phyloP scores from a whole-genome alignment of 2,888 invertebrate genomes.

The Cheilosia variabilis region DNA sequence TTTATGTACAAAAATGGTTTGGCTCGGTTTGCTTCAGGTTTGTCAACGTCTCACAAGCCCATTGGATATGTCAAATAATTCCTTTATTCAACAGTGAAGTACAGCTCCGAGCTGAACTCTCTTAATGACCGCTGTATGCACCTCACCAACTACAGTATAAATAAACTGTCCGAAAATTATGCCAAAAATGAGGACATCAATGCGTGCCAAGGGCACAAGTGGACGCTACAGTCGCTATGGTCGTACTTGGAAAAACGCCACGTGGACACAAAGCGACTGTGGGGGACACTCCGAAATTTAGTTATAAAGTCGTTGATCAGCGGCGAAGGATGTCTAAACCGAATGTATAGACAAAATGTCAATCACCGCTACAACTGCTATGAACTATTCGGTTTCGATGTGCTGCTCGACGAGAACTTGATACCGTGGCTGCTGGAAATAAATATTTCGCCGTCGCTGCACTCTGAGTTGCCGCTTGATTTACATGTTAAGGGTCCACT shows the following conservation, averaged over 20 bases:
- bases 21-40: slow-evolving; percentile 97
- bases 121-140: slow-evolving; percentile 95
- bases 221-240: slow-evolving; percentile 91
- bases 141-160: slow-evolving; percentile 96
- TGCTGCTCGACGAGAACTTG: slow-evolving; percentile 94
- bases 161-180: slow-evolving; percentile 93
- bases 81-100: slow-evolving; percentile 87
- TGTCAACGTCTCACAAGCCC: slow-evolving; percentile 77
- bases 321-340: slow-evolving; percentile 91
- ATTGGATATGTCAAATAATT: neutral
- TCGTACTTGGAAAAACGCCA: slow-evolving; percentile 85
- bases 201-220: slow-evolving; percentile 97
- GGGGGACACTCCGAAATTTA: slow-evolving; percentile 94
- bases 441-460: slow-evolving; percentile 95
- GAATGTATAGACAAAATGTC: slow-evolving; percentile 89
- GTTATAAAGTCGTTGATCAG: slow-evolving; percentile 97
- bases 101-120: slow-evolving; percentile 90
- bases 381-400: slow-evolving; percentile 98
- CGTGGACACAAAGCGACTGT: slow-evolving; percentile 91
- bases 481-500: slow-evolving; percentile 96
- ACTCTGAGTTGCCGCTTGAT: slow-evolving; percentile 94
- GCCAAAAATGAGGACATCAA: slow-evolving; percentile 95
- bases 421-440: slow-evolving; percentile 98
- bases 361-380: slow-evolving; percentile 94
- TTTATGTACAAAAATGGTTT: slow-evolving; percentile 98